Evolutionary conservation across 2,113 vertebrate genomes (phyloP).

Genomic region (Odobenus rosmarus): DNA sequence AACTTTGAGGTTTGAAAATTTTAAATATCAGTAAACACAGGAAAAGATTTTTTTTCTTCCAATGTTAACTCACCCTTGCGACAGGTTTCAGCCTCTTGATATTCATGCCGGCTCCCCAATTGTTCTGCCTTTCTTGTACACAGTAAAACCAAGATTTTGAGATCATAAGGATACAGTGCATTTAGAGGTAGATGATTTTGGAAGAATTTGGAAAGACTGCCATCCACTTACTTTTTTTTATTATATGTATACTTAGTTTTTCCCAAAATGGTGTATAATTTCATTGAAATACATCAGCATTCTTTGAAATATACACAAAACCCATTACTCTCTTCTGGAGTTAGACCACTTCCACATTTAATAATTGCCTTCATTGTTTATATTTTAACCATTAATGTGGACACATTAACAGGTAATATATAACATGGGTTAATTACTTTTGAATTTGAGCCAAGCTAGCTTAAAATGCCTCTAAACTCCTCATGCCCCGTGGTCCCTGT

Average conservation of each 20-base stretch:
- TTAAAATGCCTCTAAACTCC: not conserved
- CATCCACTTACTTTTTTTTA: not conserved
- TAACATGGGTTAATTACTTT: not conserved
- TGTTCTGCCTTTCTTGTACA: not conserved
- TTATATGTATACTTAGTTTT: not conserved
- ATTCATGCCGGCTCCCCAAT: not conserved
- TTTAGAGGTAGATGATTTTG: not conserved
- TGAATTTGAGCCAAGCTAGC: not conserved
- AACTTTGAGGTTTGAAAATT: slow-evolving; percentile 41
- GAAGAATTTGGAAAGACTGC: not conserved
- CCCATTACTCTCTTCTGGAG: not conserved
- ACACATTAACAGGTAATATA: not conserved
- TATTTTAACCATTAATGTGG: not conserved
- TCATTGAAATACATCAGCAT: not conserved
- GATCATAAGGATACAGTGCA: not conserved
- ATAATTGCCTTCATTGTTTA: not conserved
- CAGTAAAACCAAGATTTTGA: not conserved
- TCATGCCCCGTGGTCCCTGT: fast-evolving
- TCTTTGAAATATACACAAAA: not conserved
- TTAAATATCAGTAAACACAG: slow-evolving; percentile 69
- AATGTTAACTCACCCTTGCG: slow-evolving; percentile 38
- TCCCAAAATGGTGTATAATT: not conserved
- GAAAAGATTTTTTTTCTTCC: not conserved
- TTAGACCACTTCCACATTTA: not conserved
- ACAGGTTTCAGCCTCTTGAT: slow-evolving; percentile 3